Evolutionary conservation across 2,797 vertebrate genomes (phyloP), one percentile per base, ranked within the genome.

Genomic region (Girardinus metallicus): DNA sequence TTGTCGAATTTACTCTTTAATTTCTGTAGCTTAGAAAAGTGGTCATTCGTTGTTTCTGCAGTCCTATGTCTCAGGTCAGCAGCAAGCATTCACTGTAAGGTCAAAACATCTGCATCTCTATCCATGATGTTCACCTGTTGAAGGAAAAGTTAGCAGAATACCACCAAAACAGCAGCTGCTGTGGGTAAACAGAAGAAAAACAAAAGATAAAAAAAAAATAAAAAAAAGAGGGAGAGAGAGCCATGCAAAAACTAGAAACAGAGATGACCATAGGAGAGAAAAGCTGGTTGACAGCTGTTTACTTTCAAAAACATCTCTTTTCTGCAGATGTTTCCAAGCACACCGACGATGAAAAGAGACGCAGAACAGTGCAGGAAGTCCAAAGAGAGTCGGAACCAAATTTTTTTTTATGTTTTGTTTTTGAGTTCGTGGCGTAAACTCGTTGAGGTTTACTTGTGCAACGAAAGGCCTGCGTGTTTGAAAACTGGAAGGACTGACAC

Each of bases 251-350:
- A 73, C 87, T 78, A 77, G 75, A 88, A 82, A 81, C 75, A 80
- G 79, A 75, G 87, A 88, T 83, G 87, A 88, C 43, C 57, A 82
- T 46, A 53, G 79, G 79, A 78, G 74, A 88, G 88, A 82, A 82
- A 86, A 89, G 91, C 85, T 89, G 89, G 92, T 83, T 87, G 87
- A 94, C 94, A 95, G 93, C 92, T 95, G 95, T 95, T 96, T 94
- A 95, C 91, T 87, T 77, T 29, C 41, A 87, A 23, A 88, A 74
- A 92, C 85, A 90, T 91, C 74, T 18, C 91, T 94, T 83, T 94
- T 95, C 93, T 94, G 93, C 94, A 95, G 94, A 96, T 95, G 94
- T 94, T 93, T 80, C 88, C 89, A 86, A 87, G 82, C 83, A 83
- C 85, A 87, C 84, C 89, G 88, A 90, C 90, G 88, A 94, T 39